Evolutionary conservation across 2,113 vertebrate genomes (phyloP).

Genomic region (Marcusenius ussheri): DNA sequence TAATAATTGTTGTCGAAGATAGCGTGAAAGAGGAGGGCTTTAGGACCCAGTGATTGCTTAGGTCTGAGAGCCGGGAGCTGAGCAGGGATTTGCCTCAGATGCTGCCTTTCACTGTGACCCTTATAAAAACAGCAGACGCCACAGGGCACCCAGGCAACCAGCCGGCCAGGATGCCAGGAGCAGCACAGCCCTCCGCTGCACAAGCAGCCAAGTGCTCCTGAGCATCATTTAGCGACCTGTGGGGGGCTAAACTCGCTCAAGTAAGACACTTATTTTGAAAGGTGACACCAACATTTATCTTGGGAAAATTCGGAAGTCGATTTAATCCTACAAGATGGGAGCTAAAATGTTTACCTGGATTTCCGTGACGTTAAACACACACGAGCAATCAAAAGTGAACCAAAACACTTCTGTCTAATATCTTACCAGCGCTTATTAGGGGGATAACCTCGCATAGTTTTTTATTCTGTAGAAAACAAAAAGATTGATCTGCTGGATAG

Average conservation of each 20-base stretch:
- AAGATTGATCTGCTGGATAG: background rate
- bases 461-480: background rate
- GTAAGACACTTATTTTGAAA: background rate
- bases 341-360: background rate
- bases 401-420: background rate
- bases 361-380: background rate
- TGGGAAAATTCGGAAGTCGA: background rate
- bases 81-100: background rate
- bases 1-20: background rate
- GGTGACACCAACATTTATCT: background rate
- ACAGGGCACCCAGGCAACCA: background rate
- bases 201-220: background rate
- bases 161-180: slow-evolving; percentile 14
- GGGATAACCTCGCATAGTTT: background rate
- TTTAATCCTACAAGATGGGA: background rate
- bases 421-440: background rate
- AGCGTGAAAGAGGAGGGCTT: background rate
- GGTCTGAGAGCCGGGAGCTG: background rate
- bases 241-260: background rate
- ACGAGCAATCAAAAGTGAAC: background rate
- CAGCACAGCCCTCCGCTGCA: background rate
- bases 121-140: background rate
- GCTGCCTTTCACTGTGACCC: background rate
- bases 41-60: background rate
- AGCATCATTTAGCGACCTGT: background rate